A percentile compares a stretch with the other conserved stretches of the same genome.
Conservation (phyloP, 1,140 invertebrate genomes). For the Copidosoma floridanum region DNA sequence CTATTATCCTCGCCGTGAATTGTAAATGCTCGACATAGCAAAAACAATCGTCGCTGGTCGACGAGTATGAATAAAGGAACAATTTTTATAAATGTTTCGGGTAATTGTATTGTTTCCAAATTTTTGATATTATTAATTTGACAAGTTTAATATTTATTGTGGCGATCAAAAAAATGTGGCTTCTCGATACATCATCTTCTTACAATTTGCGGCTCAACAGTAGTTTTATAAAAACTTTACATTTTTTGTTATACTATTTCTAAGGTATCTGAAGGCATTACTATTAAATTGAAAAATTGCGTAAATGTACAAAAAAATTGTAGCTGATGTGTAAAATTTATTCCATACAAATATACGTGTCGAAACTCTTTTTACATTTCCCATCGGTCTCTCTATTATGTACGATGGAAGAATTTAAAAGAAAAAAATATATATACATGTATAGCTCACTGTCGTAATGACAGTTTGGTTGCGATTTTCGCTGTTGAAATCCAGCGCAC, state of each 20-base stretch:
- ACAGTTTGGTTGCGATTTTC: too few species aligned
- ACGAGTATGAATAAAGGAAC: conserved; percentile 11
- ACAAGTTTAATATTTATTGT: neutral
- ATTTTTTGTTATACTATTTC: conserved; percentile 58
- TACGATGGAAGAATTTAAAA: too few species aligned
- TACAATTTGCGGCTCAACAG: conserved; percentile 38
- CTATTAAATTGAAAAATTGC: conserved; percentile 10
- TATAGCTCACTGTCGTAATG: too few species aligned
- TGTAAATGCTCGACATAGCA: conserved; percentile 33
- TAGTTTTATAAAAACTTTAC: conserved; percentile 55
- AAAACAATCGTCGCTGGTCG: conserved; percentile 25
- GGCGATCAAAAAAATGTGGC: neutral
- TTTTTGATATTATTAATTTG: neutral
- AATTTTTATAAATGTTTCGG: neutral
- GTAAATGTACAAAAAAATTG: too few species aligned
- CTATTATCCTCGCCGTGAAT: conserved; percentile 38
- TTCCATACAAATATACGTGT: conserved; percentile 9
- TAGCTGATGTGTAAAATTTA: conserved; percentile 10
- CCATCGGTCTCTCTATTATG: conserved; percentile 9
- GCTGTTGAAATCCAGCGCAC: too few species aligned
- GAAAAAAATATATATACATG: too few species aligned
- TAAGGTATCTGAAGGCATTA: conserved; percentile 45
- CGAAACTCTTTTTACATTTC: conserved; percentile 21
- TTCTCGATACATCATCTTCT: conserved; percentile 29
- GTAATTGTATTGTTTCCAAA: neutral